Conservation (phyloP, 2,888 invertebrate genomes). For the Crematogaster levior region DNA sequence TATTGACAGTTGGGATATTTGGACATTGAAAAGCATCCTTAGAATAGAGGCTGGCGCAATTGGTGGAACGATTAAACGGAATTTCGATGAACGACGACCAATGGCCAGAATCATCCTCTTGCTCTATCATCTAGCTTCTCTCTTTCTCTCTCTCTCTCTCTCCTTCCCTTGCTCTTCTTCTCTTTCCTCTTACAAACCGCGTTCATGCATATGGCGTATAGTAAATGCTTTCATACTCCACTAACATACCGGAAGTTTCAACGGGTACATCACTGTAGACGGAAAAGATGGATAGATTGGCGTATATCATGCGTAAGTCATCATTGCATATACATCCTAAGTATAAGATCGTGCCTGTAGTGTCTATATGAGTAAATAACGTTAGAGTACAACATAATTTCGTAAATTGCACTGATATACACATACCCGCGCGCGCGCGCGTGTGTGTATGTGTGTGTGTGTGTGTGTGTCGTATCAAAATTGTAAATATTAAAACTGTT, state of each 20-base stretch:
- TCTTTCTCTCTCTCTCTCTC: conserved; percentile 14
- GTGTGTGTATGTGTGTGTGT: neutral
- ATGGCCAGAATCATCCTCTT: conserved; percentile 56
- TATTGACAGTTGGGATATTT: conserved; percentile 42
- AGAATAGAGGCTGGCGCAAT: conserved; percentile 41
- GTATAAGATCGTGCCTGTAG: neutral
- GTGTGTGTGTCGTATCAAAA: neutral
- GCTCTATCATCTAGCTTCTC: no score
- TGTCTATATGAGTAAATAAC: neutral
- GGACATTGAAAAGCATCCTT: conserved; percentile 38
- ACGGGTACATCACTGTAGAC: conserved; percentile 34
- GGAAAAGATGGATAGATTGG: conserved; percentile 32
- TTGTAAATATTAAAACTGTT: neutral
- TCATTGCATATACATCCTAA: neutral
- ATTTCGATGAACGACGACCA: conserved; percentile 66
- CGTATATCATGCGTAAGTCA: conserved; percentile 5
- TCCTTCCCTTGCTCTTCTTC: neutral
- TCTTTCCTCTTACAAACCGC: conserved; percentile 25
- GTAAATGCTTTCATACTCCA: conserved; percentile 55
- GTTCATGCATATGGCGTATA: conserved; percentile 45
- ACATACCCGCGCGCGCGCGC: no score
- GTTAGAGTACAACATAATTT: conserved; percentile 1
- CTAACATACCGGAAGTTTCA: conserved; percentile 67
- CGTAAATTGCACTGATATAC: neutral
- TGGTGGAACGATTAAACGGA: conserved; percentile 65